Conservation (phyloP, 1,140 invertebrate genomes). For the Rhagoletis zephyria region DNA sequence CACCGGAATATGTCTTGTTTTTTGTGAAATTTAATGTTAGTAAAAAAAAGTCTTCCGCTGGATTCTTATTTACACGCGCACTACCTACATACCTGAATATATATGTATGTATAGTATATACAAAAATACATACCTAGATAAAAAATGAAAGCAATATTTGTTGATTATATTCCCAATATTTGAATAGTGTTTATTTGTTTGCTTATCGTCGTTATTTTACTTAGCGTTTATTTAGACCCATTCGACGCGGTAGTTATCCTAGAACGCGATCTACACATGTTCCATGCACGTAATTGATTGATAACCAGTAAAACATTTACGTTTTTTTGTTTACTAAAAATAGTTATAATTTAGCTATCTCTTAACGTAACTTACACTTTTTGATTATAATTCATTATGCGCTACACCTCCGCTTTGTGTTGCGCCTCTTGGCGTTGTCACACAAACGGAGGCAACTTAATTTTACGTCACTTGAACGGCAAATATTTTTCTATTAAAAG, state of each 20-base stretch:
- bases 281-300: too few relatives aligned
- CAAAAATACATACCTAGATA: background rate
- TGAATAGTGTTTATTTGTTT: background rate
- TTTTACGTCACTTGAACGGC: too few relatives aligned
- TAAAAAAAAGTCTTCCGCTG: background rate
- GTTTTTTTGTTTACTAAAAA: too few relatives aligned
- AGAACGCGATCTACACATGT: background rate
- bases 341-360: too few relatives aligned
- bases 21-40: background rate
- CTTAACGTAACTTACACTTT: too few relatives aligned
- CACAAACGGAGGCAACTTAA: too few relatives aligned
- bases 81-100: background rate
- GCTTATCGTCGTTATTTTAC: background rate
- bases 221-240: background rate
- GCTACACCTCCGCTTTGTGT: too few relatives aligned
- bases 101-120: background rate
- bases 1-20: background rate
- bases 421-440: too few relatives aligned
- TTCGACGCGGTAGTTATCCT: background rate
- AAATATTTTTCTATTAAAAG: too few relatives aligned
- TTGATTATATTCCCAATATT: conserved; percentile 26
- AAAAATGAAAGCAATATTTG: background rate
- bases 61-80: background rate
- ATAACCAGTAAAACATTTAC: too few relatives aligned
- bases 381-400: too few relatives aligned